Evolutionary conservation across 2,888 invertebrate species (phyloP), one percentile per base, ranked within the genome.

Genomic region (Beris chalybata): DNA sequence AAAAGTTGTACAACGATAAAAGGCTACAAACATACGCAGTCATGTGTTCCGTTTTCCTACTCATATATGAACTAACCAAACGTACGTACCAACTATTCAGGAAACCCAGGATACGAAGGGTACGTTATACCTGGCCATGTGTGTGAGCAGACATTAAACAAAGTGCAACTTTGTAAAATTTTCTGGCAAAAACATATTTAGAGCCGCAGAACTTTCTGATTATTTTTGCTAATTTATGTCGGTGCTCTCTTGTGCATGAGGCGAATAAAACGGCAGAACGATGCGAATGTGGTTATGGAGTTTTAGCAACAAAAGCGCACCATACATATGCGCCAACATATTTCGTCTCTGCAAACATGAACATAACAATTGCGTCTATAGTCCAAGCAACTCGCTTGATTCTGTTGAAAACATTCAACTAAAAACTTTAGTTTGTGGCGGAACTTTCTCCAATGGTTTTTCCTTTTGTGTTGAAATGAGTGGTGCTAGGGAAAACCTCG

Each of bases 191-290:
- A 61, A 52, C 50, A 61, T 48, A 50, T 61, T 61, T n/a, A 31
- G 50, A 48, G 61, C 64, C 47, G 56, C 45, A 64, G 50, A 58
- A 58, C 55, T 67, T 67, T 64, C 54, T 53, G 58, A 64, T 64
- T 64, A 67, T 67, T 64, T 64, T 43, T 47, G 59, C 54, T 67
- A 67, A 64, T 67, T 67, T 67, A 67, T 67, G 64, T 57, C 57
- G 67, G 29, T 47, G 58, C 43, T 58, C 30, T 44, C n/a, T 43
- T 56, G 58, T 58, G 45, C 58, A 58, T 22, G 58, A 22, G 45
- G 58, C 58, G 58, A 45, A 45, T 58, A 58, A 58, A 58, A 47
- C 58, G 45, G 45, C 30, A 58, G 45, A 45, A 58, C 44, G 44
- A 45, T 47, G 44, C 45, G 58, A 47, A 47, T 47, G 58, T 47